phyloP scores from a whole-genome alignment of 1,140 invertebrate genomes.

The Apis florea region DNA sequence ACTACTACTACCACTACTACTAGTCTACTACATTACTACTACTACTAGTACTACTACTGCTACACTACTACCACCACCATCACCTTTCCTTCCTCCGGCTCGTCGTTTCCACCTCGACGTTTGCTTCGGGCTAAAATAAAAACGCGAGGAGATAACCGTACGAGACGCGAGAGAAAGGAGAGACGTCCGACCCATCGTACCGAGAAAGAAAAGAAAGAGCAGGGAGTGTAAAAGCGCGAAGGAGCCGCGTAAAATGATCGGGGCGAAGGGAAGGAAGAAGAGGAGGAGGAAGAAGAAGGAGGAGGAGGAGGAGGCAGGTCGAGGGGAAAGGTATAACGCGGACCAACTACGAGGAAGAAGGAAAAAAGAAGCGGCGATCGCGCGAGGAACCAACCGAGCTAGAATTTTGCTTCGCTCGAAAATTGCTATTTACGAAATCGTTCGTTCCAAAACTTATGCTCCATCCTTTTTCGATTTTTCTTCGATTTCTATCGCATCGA shows the following conservation, averaged over 20 bases:
- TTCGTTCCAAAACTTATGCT: conserved; percentile 37
- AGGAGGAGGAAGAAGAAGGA: not conserved
- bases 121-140: conserved; percentile 71
- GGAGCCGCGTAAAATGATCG: conserved; percentile 21
- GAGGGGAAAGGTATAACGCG: conserved; percentile 12
- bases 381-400: not conserved
- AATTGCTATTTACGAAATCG: conserved; percentile 61
- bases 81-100: conserved; percentile 11
- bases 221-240: conserved; percentile 28
- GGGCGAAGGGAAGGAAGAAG: not conserved
- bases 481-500: too few relatives aligned
- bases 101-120: conserved; percentile 59
- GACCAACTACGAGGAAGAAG: conserved; percentile 11
- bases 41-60: too few relatives aligned
- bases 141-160: conserved; percentile 52
- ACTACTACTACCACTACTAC: too few relatives aligned
- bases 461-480: not conserved
- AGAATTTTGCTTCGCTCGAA: conserved; percentile 35
- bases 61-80: too few relatives aligned
- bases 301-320: not conserved
- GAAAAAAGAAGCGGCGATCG: not conserved
- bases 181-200: not conserved
- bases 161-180: conserved; percentile 25
- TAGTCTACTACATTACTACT: too few relatives aligned
- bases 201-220: conserved; percentile 8